Evolutionary conservation across 30 jellyfish, hydroid and myxozoan species (phyloP), one percentile per base, ranked within the genome.

Genomic region (Calvadosia cruxmelitensis): DNA sequence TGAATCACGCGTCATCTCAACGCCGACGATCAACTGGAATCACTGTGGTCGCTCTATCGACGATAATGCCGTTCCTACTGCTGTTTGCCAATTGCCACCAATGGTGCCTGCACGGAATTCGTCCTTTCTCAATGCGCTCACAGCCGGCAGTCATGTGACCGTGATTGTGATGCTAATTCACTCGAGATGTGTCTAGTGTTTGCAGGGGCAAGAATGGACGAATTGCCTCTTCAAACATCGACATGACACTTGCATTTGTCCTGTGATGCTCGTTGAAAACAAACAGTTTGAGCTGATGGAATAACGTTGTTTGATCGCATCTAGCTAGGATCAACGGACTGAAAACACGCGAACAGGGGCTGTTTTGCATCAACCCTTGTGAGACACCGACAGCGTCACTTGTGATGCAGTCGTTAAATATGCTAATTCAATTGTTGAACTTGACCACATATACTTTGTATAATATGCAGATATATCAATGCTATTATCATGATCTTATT

Each of bases 1-100:
- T 42, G 57, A 42, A 42, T 42, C 57, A 42, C 57, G 57, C 57
- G 57, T 42, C 57, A 42, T 42, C 20, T 42, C 57, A 42, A 10
- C 10, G 57, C 10, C 20, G 20, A 42, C 10, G 20, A 42, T 42
- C 57, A 42, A 42, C 10, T 42, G 57, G 57, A 5, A 20, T 42
- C 10, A 5, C 15, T 42, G 57, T 42, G 57, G 10, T n/a, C n/a
- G n/a, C n/a, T n/a, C n/a, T n/a, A n/a, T n/a, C n/a, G n/a, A n/a
- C n/a, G n/a, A n/a, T n/a, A n/a, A n/a, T n/a, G n/a, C n/a, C n/a
- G n/a, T n/a, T n/a, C n/a, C n/a, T n/a, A n/a, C n/a, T n/a, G n/a
- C n/a, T 42, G 20, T 42, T 42, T 42, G 57, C 20, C 57, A 42
- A 42, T 42, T 42, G 57, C 57, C 57, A 42, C 57, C 57, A 5